phyloP scores from a whole-genome alignment of 2,888 invertebrate genomes.

The Caenorhabditis sulstoni region DNA sequence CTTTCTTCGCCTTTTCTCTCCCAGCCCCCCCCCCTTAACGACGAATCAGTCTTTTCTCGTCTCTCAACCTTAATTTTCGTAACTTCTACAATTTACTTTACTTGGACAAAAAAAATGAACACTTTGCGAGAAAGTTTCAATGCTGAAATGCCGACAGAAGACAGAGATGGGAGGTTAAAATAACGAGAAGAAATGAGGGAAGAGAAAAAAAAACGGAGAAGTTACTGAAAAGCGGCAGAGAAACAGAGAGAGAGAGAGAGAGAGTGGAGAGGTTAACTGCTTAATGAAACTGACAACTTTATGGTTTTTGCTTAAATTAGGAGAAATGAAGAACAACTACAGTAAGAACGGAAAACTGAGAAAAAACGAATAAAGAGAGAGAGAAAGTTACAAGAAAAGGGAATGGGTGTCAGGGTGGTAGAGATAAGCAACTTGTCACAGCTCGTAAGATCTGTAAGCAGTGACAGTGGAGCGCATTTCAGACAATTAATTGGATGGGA shows the following conservation, averaged over 20 bases:
- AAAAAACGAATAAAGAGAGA: constrained; percentile 8
- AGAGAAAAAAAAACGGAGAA: not conserved
- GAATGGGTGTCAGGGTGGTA: not conserved
- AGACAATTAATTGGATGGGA: constrained; percentile 60
- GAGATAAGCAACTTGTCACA: constrained; percentile 6
- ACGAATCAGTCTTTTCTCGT: too few relatives aligned
- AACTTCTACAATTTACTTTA: constrained; percentile 35
- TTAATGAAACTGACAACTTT: too few relatives aligned
- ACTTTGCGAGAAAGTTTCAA: not conserved
- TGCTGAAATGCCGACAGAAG: constrained; percentile 3
- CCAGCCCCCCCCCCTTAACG: too few relatives aligned
- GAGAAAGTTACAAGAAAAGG: not conserved
- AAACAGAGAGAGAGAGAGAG: not conserved
- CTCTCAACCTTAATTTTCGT: constrained; percentile 6
- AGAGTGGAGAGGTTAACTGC: too few relatives aligned
- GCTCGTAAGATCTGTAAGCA: constrained; percentile 1
- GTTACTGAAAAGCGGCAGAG: constrained; percentile 25
- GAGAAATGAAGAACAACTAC: too few relatives aligned
- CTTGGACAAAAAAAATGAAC: not conserved
- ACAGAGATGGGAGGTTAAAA: not conserved
- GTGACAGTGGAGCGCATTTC: constrained; percentile 6
- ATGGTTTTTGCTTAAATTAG: too few relatives aligned
- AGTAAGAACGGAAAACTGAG: too few relatives aligned
- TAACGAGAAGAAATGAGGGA: constrained; percentile 12
- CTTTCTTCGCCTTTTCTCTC: not conserved